Conservation (phyloP, 1,140 invertebrate genomes). For the Muscidifurax raptorellus region DNA sequence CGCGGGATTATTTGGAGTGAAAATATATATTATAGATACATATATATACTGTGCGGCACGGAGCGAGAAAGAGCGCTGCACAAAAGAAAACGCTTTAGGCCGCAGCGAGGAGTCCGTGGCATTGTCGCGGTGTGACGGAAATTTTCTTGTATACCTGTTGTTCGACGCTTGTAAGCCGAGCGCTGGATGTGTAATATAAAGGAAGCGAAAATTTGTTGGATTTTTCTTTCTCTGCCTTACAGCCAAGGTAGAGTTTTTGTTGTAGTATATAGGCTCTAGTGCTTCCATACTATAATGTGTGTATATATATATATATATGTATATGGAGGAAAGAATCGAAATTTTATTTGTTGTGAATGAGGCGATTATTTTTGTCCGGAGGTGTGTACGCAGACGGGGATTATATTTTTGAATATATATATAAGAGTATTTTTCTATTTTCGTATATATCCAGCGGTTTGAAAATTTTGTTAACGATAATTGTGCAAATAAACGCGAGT, state of each 20-base stretch:
- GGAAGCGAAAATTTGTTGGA: slow-evolving; percentile 41
- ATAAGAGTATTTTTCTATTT: neutral
- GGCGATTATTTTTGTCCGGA: slow-evolving; percentile 37
- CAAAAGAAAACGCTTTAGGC: slow-evolving; percentile 44
- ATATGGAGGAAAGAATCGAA: neutral
- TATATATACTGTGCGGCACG: too few relatives aligned
- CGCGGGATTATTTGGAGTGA: slow-evolving; percentile 38
- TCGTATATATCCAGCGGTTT: neutral
- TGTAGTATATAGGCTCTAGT: neutral
- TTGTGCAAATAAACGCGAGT: neutral
- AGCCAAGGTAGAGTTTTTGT: neutral
- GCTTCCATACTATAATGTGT: too few relatives aligned
- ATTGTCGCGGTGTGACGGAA: slow-evolving; percentile 29
- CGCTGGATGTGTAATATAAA: neutral
- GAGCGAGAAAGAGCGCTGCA: too few relatives aligned
- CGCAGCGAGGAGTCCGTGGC: neutral
- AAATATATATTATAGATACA: slow-evolving; percentile 15
- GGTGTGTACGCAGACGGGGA: neutral
- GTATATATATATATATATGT: neutral
- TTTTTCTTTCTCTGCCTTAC: neutral
- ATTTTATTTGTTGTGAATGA: slow-evolving; percentile 48
- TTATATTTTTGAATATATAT: neutral
- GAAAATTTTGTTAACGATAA: neutral
- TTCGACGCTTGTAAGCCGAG: slow-evolving; percentile 2
- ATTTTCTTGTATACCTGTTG: slow-evolving; percentile 48